Percentiles rank a stretch among this genome's conserved stretches.
Conservation (phyloP, 2,797 vertebrate species). For the Pelochelys cantorii region DNA sequence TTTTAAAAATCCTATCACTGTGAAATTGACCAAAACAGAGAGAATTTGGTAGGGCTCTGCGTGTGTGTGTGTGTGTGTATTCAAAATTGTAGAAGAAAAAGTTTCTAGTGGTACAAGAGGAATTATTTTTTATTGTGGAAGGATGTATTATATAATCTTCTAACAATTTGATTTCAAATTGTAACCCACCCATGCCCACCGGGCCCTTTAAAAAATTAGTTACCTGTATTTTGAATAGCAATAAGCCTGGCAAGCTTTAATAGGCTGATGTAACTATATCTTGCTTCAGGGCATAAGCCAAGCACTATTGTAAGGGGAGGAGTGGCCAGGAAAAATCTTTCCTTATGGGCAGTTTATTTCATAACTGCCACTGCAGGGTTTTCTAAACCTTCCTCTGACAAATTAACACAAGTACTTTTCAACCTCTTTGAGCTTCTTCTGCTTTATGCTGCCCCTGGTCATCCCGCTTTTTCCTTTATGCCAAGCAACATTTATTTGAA, state of each 20-base stretch:
- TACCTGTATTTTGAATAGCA: not conserved
- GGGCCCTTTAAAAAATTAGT: not conserved
- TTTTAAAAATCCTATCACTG: too few species aligned
- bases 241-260: not conserved
- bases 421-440: conserved; percentile 8
- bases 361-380: not conserved
- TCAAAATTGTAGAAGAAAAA: not conserved
- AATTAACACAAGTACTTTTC: not conserved
- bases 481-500: conserved; percentile 6
- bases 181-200: not conserved
- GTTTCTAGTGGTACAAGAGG: not conserved
- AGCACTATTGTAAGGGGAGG: not conserved
- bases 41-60: too few species aligned
- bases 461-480: not conserved
- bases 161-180: not conserved
- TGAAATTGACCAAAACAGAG: too few species aligned
- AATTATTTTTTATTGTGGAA: not conserved
- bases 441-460: not conserved
- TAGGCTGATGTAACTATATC: not conserved
- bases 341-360: not conserved
- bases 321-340: not conserved
- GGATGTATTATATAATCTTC: not conserved
- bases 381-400: not conserved
- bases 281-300: not conserved
- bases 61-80: not conserved